phyloP scores from a whole-genome alignment of 2,113 vertebrate species.

The Grammomys surdaster region DNA sequence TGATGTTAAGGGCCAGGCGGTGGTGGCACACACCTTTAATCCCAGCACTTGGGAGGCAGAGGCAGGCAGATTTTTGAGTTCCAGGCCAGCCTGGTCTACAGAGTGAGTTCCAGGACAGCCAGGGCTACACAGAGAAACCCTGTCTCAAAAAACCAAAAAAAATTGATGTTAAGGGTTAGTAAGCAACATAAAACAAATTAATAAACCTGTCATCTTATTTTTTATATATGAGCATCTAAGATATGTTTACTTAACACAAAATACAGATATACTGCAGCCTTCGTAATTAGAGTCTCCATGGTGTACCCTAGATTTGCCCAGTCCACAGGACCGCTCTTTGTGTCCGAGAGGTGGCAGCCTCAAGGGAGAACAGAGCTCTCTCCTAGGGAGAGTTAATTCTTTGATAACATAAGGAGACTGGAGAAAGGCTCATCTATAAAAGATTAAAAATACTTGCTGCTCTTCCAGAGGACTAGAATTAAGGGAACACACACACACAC shows the following conservation, averaged over 20 bases:
- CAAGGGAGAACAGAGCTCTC: background rate
- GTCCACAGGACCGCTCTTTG: background rate
- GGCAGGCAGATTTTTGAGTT: no score
- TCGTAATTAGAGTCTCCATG: background rate
- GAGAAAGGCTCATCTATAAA: background rate
- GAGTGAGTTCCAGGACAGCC: no score
- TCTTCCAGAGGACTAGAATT: background rate
- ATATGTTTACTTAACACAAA: background rate
- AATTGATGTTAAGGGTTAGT: background rate
- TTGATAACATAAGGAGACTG: background rate
- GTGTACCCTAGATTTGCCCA: background rate
- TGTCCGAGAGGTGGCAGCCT: background rate
- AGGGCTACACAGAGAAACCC: no score
- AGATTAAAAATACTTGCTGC: background rate
- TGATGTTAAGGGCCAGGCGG: background rate
- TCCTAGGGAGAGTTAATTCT: background rate
- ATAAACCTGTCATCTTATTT: background rate
- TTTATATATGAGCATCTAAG: background rate
- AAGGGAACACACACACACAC: no score
- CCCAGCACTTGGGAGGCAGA: no score
- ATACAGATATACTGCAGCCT: background rate
- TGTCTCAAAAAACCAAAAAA: no score
- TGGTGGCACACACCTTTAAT: no score
- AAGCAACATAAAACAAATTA: background rate
- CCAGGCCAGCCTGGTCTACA: no score